Evolutionary conservation across 2,113 vertebrate species (phyloP).

Genomic region (Taurulus bubalis): DNA sequence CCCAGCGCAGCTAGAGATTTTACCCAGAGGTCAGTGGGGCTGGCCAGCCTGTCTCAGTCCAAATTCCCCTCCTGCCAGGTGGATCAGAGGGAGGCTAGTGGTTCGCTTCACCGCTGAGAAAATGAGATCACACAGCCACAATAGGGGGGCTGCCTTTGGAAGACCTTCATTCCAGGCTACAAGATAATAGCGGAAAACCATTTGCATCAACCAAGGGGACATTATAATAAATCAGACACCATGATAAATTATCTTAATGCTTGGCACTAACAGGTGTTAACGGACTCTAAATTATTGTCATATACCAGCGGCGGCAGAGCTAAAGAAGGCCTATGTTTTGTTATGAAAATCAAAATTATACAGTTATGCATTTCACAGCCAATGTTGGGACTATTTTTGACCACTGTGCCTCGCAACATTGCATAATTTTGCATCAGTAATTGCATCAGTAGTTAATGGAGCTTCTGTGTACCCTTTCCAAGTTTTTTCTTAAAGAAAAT

Average conservation of each 20-base stretch:
- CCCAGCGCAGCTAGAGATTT: constrained; percentile 70
- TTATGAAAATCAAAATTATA: constrained; percentile 23
- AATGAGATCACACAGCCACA: constrained; percentile 75
- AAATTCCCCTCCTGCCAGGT: constrained; percentile 73
- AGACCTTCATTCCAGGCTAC: constrained; percentile 74
- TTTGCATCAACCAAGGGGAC: constrained; percentile 75
- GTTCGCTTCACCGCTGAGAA: constrained; percentile 65
- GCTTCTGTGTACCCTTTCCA: neutral
- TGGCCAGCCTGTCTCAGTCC: constrained; percentile 67
- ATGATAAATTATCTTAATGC: constrained; percentile 67
- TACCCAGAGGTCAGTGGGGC: constrained; percentile 79
- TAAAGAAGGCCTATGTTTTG: constrained; percentile 27
- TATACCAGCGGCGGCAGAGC: constrained; percentile 41
- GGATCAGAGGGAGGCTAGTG: constrained; percentile 74
- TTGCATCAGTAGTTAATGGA: neutral
- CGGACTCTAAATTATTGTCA: constrained; percentile 55
- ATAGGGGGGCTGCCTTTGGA: constrained; percentile 72
- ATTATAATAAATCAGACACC: constrained; percentile 74
- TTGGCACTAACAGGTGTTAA: constrained; percentile 62
- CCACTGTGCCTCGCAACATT: neutral
- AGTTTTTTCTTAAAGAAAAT: neutral
- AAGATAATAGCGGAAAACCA: constrained; percentile 68
- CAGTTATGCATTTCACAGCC: neutral
- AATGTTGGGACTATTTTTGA: neutral
- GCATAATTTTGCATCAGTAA: neutral